These are phyloP conservation scores for Pseudochirops corinnae DNA, from an alignment of 2,797 vertebrate species.

Conservation along the genomic window DNA sequence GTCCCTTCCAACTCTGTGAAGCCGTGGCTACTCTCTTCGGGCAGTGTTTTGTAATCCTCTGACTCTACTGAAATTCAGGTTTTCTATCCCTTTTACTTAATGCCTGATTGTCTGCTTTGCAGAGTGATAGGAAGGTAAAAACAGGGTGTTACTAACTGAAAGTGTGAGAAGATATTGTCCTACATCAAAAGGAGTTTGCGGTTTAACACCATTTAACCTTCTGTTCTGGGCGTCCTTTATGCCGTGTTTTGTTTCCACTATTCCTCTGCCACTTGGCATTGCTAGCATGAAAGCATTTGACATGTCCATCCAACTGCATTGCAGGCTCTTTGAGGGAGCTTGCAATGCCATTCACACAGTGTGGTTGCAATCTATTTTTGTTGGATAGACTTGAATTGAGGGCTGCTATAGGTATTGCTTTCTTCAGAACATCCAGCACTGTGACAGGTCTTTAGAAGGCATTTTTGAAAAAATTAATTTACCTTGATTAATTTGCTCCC, in stretches of 20 bases:
- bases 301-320: neutral
- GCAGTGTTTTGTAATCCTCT: neutral
- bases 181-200: neutral
- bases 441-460: neutral
- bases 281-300: neutral
- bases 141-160: neutral
- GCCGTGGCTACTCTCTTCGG: neutral
- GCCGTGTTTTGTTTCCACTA: neutral
- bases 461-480: neutral
- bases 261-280: neutral
- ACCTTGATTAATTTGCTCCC: neutral
- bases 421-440: neutral
- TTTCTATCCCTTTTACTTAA: neutral
- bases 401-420: neutral
- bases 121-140: neutral
- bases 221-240: neutral
- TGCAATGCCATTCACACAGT: neutral
- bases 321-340: neutral
- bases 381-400: neutral
- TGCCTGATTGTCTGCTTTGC: neutral
- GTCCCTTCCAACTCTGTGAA: neutral
- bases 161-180: neutral
- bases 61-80: neutral
- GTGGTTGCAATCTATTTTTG: neutral
- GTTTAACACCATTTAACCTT: neutral